Conservation (phyloP, 2,797 vertebrate genomes). For the Xyrichtys novacula region DNA sequence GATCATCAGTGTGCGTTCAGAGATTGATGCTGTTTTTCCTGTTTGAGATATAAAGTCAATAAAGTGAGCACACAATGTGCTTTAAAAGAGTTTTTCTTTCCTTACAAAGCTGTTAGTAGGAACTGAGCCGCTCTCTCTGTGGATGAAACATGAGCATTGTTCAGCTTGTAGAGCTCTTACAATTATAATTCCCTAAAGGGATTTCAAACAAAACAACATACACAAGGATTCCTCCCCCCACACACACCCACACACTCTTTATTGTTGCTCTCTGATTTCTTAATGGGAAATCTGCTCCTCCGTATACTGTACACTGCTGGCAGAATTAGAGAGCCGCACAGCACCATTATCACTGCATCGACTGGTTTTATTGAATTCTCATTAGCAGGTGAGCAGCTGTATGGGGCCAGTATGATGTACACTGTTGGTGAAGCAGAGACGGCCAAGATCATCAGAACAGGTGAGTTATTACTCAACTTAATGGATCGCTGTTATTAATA, state of each 20-base stretch:
- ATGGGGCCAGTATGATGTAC: conserved; percentile 29
- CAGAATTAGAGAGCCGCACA: conserved; percentile 35
- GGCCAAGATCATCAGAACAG: conserved; percentile 28
- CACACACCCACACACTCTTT: conserved; percentile 16
- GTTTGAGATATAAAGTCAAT: conserved; percentile 50
- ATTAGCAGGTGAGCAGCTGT: conserved; percentile 57
- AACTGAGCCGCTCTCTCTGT: conserved; percentile 13
- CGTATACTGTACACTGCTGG: conserved; percentile 39
- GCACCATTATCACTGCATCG: conserved; percentile 51
- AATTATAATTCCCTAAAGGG: conserved; percentile 32
- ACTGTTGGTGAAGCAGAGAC: conserved; percentile 13
- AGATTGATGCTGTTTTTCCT: conserved; percentile 47
- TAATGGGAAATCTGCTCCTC: conserved; percentile 37
- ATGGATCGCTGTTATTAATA: conserved; percentile 8
- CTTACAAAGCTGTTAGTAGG: conserved; percentile 12
- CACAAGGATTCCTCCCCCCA: conserved; percentile 2
- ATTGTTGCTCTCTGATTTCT: conserved; percentile 47
- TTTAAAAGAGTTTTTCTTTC: conserved; percentile 33
- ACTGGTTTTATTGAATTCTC: conserved; percentile 58
- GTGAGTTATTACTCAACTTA: conserved; percentile 14
- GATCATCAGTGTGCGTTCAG: conserved; percentile 30
- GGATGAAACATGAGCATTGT: conserved; percentile 22
- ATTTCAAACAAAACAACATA: conserved; percentile 35
- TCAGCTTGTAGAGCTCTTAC: conserved; percentile 28
- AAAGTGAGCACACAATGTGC: conserved; percentile 35